Evolutionary conservation across 2,888 invertebrate genomes (phyloP).

Genomic region (Desoria tigrina): DNA sequence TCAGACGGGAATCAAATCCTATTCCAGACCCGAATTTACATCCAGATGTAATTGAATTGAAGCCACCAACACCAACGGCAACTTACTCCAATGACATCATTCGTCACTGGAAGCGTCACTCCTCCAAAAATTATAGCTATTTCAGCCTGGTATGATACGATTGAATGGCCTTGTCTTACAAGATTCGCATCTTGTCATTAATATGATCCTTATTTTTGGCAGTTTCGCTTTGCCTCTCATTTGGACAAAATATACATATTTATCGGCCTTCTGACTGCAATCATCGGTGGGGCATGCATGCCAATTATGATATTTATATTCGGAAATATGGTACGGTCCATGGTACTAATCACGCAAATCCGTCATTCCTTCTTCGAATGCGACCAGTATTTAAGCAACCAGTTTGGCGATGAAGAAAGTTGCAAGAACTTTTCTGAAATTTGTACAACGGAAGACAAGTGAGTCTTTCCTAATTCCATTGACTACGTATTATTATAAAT

Average conservation of each 20-base stretch:
- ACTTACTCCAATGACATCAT: background rate
- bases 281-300: conserved; percentile 66
- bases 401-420: background rate
- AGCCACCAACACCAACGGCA: too few species aligned
- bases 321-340: conserved; percentile 67
- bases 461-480: background rate
- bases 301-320: conserved; percentile 69
- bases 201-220: conserved; percentile 34
- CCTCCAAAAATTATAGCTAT: background rate
- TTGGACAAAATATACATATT: conserved; percentile 64
- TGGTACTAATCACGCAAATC: background rate
- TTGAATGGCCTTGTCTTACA: background rate
- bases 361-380: background rate
- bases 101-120: background rate
- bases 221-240: conserved; percentile 69
- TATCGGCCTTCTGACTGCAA: conserved; percentile 64
- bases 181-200: background rate
- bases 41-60: too few species aligned
- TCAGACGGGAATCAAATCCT: too few species aligned
- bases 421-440: background rate
- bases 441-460: background rate
- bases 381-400: background rate
- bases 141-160: background rate
- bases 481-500: background rate
- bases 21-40: too few species aligned